Conservation (phyloP, 2,888 invertebrate genomes). For the Andrena praecox region DNA sequence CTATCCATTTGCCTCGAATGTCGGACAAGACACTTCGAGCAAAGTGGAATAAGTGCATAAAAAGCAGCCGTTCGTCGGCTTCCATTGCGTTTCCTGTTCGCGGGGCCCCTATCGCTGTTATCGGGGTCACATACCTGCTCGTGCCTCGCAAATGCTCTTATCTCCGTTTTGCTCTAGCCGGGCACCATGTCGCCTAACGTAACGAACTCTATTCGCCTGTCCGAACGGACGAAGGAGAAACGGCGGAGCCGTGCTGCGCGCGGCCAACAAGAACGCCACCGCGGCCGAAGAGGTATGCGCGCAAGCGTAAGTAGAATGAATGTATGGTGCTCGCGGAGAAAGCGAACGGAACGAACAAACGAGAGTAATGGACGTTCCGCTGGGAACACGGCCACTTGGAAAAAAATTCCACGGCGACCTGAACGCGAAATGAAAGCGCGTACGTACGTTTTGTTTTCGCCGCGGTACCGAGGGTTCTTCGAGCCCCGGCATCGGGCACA, state of each 20-base stretch:
- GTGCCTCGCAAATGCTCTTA: constrained; percentile 1
- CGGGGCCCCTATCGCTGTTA: not conserved
- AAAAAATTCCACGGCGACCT: constrained; percentile 6
- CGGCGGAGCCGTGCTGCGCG: not conserved
- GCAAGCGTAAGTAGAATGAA: constrained; percentile 33
- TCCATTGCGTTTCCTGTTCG: not conserved
- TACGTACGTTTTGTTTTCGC: not conserved
- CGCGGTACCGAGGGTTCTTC: not conserved
- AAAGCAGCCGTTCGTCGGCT: not conserved
- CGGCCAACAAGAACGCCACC: not conserved
- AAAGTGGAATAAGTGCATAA: not conserved
- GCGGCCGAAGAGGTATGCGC: constrained; percentile 25
- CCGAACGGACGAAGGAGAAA: not conserved
- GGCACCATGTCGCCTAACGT: not conserved
- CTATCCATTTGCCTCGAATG: too few species aligned
- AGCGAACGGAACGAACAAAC: constrained; percentile 28
- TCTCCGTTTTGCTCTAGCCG: not conserved
- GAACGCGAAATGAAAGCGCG: not conserved
- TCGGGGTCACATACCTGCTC: not conserved
- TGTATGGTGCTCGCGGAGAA: constrained; percentile 18
- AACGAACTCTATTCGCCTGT: constrained; percentile 27
- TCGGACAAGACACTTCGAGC: too few species aligned
- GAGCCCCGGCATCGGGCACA: too few species aligned
- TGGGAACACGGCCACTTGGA: constrained; percentile 16
- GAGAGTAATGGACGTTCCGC: constrained; percentile 29